Percentiles rank a stretch among this genome's conserved stretches.
phyloP scores from a whole-genome alignment of 2,113 vertebrate species.

The Neogobius melanostomus region DNA sequence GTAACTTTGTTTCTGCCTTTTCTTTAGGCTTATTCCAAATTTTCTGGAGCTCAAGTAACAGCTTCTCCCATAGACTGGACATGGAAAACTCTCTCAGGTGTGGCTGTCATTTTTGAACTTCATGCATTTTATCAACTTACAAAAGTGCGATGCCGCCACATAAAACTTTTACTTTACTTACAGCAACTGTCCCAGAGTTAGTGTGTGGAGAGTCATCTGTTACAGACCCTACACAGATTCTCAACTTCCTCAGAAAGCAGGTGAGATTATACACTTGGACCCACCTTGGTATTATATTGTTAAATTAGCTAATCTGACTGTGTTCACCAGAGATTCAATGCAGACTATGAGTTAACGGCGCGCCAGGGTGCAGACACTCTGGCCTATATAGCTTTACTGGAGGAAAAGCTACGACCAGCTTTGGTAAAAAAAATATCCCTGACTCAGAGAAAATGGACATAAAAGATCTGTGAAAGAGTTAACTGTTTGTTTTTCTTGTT shows the following conservation, averaged over 20 bases:
- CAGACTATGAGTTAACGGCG: constrained; percentile 91
- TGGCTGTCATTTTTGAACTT: background rate
- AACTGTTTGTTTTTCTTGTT: background rate
- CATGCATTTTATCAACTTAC: background rate
- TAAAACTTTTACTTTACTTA: constrained; percentile 6
- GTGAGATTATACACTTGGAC: constrained; percentile 54
- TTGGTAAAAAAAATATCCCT: constrained; percentile 71
- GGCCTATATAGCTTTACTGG: constrained; percentile 93
- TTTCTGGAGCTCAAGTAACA: constrained; percentile 86
- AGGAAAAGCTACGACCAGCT: constrained; percentile 91
- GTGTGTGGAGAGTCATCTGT: constrained; percentile 78
- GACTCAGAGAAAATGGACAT: background rate
- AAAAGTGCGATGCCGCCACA: background rate
- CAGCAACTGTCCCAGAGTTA: constrained; percentile 83
- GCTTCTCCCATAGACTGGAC: constrained; percentile 84
- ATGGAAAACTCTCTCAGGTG: constrained; percentile 91
- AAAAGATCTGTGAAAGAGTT: background rate
- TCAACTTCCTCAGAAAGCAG: constrained; percentile 91
- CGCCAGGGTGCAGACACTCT: constrained; percentile 95
- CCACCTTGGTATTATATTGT: background rate
- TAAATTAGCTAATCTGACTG: background rate
- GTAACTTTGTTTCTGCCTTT: constrained; percentile 3
- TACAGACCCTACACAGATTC: constrained; percentile 88
- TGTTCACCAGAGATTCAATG: constrained; percentile 86
- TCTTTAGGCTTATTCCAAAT: constrained; percentile 90